phyloP scores from a whole-genome alignment of 2,113 vertebrate genomes.

The Eretmochelys imbricata region DNA sequence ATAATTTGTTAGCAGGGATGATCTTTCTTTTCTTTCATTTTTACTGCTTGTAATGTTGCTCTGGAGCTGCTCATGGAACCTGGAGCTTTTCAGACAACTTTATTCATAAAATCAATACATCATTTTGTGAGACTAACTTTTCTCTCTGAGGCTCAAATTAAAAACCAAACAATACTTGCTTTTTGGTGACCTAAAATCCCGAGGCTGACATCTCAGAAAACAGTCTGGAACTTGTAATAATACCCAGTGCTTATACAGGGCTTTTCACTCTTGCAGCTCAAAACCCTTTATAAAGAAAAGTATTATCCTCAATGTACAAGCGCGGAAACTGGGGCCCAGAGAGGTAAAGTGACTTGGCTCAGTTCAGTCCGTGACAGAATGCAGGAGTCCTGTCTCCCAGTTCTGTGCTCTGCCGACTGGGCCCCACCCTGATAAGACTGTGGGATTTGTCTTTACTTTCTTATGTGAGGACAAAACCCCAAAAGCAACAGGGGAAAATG shows the following conservation, averaged over 20 bases:
- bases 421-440: background rate
- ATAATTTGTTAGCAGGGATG: background rate
- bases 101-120: accelerated
- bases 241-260: background rate
- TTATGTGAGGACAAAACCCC: background rate
- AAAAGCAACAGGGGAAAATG: background rate
- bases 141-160: background rate
- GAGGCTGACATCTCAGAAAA: background rate
- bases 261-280: background rate
- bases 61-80: background rate
- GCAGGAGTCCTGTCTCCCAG: background rate
- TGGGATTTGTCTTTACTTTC: background rate
- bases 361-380: background rate
- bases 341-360: background rate
- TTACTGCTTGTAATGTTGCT: accelerated
- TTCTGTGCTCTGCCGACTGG: background rate
- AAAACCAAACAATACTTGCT: background rate
- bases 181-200: background rate
- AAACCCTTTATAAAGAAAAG: background rate
- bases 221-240: accelerated
- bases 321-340: accelerated
- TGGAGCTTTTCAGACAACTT: background rate
- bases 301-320: background rate
- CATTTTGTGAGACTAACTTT: background rate
- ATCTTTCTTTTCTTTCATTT: background rate